These are phyloP conservation scores for Ancistrus triradiatus DNA, from an alignment of 2,113 vertebrate genomes.

Conservation along the genomic window DNA sequence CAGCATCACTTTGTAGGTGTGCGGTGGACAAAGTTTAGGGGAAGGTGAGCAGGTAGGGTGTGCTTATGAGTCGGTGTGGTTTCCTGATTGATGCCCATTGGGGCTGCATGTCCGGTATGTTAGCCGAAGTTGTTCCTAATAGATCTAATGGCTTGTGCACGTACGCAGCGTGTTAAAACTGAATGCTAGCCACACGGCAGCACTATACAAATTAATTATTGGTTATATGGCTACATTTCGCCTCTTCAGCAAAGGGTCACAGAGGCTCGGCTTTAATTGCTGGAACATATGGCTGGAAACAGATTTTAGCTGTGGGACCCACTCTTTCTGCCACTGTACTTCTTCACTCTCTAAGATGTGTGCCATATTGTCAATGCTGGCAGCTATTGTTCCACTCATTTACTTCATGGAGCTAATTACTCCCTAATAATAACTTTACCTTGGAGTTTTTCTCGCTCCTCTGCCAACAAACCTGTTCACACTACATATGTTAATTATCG, in stretches of 20 bases:
- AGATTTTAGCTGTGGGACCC: constrained; percentile 97
- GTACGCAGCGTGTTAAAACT: constrained; percentile 39
- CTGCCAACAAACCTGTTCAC: constrained; percentile 99
- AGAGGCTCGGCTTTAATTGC: constrained; percentile 96
- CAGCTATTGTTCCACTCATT: constrained; percentile 99
- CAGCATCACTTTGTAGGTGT: too few species aligned
- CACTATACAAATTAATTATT: constrained; percentile 72
- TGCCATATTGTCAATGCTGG: constrained; percentile 99
- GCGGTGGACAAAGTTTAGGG: too few species aligned
- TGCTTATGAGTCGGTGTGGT: background rate
- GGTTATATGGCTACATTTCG: constrained; percentile 79
- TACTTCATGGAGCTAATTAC: constrained; percentile 99
- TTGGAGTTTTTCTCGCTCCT: constrained; percentile 95
- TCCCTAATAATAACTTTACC: constrained; percentile 99
- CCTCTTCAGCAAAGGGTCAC: constrained; percentile 93
- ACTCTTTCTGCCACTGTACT: constrained; percentile 94
- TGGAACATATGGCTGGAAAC: constrained; percentile 97
- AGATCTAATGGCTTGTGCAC: constrained; percentile 49
- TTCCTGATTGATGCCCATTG: too few species aligned
- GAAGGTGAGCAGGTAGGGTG: background rate
- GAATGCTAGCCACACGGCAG: constrained; percentile 41
- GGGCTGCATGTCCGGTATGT: too few species aligned
- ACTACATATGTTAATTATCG: constrained; percentile 99
- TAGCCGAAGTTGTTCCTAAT: background rate
- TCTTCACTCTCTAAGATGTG: constrained; percentile 90